A percentile compares a stretch with the other conserved stretches of the same genome.
phyloP scores from a whole-genome alignment of 2,797 vertebrate genomes.

The Schizopygopsis malacanthus region DNA sequence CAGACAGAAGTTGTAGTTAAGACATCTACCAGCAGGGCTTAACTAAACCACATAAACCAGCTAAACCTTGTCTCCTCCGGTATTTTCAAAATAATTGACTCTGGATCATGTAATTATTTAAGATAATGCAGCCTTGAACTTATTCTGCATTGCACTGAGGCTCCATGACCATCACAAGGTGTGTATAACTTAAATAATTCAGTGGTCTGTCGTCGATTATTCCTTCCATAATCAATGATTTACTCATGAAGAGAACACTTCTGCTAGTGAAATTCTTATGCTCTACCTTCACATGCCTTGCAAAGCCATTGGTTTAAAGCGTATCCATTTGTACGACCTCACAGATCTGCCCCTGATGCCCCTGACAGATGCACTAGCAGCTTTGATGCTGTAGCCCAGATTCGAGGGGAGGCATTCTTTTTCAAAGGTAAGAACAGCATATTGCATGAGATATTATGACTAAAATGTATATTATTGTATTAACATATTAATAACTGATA shows the following conservation, averaged over 20 bases:
- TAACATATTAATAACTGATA: too few relatives aligned
- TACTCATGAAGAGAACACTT: slow-evolving; percentile 26
- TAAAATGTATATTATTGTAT: background rate
- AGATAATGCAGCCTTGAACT: background rate
- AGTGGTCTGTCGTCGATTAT: background rate
- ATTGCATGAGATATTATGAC: background rate
- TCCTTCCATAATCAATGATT: slow-evolving; percentile 15
- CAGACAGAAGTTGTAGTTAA: background rate
- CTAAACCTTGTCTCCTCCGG: background rate
- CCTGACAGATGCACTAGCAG: slow-evolving; percentile 89
- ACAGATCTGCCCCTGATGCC: slow-evolving; percentile 72
- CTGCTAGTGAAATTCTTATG: background rate
- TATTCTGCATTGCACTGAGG: background rate
- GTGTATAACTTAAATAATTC: background rate
- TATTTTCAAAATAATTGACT: background rate
- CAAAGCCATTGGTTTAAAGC: slow-evolving; percentile 26
- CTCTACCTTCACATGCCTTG: background rate
- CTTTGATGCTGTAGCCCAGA: slow-evolving; percentile 96
- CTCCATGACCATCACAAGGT: background rate
- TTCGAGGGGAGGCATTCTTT: slow-evolving; percentile 98
- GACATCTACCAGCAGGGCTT: background rate
- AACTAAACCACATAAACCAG: background rate
- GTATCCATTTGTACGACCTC: slow-evolving; percentile 47
- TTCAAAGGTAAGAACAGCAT: slow-evolving; percentile 82
- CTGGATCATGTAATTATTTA: background rate